A percentile compares a stretch with the other conserved stretches of the same genome.
Conservation (phyloP, 2,113 vertebrate genomes). For the Thoracochromis brauschi region DNA sequence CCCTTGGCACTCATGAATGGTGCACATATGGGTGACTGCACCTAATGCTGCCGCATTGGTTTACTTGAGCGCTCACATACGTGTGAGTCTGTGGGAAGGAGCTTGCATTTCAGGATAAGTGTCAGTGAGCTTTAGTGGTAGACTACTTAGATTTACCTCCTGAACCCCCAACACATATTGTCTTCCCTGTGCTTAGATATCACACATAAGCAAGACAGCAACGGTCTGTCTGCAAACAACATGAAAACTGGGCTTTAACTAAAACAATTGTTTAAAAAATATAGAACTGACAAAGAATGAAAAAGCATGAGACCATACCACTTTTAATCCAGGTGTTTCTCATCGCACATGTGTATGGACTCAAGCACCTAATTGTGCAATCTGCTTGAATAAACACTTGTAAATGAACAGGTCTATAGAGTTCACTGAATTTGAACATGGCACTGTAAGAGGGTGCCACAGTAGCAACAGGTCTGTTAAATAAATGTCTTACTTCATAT, state of each 20-base stretch:
- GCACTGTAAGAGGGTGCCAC: background rate
- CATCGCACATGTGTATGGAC: background rate
- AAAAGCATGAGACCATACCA: too few relatives aligned
- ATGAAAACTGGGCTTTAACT: background rate
- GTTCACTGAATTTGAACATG: background rate
- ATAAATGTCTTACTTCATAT: background rate
- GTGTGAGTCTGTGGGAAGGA: background rate
- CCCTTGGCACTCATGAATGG: slow-evolving; percentile 23
- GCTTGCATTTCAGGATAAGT: slow-evolving; percentile 40
- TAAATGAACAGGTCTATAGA: background rate
- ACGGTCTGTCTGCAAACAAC: background rate
- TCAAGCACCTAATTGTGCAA: background rate
- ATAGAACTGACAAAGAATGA: background rate
- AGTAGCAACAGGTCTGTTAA: background rate
- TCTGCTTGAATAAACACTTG: background rate
- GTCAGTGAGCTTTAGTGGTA: background rate
- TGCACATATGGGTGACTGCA: slow-evolving; percentile 4
- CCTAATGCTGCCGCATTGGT: slow-evolving; percentile 56
- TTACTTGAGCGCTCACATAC: slow-evolving; percentile 31
- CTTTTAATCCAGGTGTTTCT: background rate
- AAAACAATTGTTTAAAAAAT: background rate
- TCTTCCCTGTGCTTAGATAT: background rate
- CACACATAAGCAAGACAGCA: background rate
- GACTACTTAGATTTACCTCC: slow-evolving; percentile 13
- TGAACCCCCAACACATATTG: background rate